These are phyloP conservation scores for Tokudaia tokunoshimensis DNA, from an alignment of 2,797 vertebrate species.

Conservation along the genomic window DNA sequence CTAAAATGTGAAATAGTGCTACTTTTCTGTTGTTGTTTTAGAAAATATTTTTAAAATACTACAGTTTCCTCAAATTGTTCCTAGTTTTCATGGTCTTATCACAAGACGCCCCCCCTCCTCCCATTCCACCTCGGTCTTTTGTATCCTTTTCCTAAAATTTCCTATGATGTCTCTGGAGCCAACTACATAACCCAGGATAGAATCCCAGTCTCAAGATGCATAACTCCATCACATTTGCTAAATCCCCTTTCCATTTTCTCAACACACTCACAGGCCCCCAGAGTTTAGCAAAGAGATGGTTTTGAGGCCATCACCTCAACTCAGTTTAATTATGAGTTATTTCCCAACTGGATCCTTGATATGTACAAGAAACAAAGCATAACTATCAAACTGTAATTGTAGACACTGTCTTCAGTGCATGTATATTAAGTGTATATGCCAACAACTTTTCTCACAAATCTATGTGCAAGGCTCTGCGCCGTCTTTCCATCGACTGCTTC, in stretches of 20 bases:
- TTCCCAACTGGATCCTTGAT: background rate
- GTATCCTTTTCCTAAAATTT: background rate
- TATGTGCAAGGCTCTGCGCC: background rate
- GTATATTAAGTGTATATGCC: background rate
- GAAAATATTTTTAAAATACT: conserved; percentile 4
- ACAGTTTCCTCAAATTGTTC: background rate
- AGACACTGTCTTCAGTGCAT: background rate
- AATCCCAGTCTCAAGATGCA: background rate
- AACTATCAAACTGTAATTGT: background rate
- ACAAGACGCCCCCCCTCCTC: background rate
- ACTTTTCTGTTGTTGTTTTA: background rate
- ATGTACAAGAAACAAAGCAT: background rate
- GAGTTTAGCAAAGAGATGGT: background rate
- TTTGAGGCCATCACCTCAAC: background rate
- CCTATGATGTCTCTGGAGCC: background rate
- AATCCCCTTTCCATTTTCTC: background rate
- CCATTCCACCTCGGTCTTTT: background rate
- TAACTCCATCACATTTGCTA: background rate
- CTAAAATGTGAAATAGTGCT: background rate
- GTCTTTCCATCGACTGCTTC: background rate
- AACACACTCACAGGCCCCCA: background rate
- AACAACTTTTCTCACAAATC: background rate
- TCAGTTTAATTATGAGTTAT: background rate
- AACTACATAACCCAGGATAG: background rate
- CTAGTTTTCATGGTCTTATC: background rate